phyloP scores from a whole-genome alignment of 2,888 invertebrate species.

The Pachydiplax longipennis region DNA sequence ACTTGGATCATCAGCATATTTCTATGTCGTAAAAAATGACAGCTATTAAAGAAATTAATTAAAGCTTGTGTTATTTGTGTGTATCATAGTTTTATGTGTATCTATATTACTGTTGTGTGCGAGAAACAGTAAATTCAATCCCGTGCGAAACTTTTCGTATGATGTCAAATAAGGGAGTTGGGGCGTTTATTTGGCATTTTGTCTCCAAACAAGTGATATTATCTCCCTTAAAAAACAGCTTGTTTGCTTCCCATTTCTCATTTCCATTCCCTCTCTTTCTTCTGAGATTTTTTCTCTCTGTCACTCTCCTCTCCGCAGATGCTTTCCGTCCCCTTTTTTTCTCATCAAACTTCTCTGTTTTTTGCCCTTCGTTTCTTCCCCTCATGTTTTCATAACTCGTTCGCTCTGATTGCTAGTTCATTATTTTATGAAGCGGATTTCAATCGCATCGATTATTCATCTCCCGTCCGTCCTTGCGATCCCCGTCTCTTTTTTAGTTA shows the following conservation, averaged over 20 bases:
- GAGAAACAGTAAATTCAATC: too few relatives aligned
- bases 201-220: too few relatives aligned
- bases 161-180: too few relatives aligned
- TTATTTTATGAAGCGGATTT: not conserved
- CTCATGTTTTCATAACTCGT: not conserved
- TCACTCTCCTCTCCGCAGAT: not conserved
- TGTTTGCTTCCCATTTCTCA: not conserved
- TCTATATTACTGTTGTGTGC: too few relatives aligned
- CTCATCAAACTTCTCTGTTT: not conserved
- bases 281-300: not conserved
- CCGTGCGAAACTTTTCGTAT: too few relatives aligned
- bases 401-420: not conserved
- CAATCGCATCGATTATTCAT: not conserved
- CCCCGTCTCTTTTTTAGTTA: not conserved
- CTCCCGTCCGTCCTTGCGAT: not conserved
- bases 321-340: not conserved
- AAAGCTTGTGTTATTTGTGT: too few relatives aligned
- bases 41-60: too few relatives aligned
- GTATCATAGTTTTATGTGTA: too few relatives aligned
- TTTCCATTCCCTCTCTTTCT: not conserved
- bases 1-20: too few relatives aligned
- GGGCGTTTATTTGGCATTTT: too few relatives aligned
- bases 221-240: too few relatives aligned
- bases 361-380: not conserved
- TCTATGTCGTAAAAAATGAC: too few relatives aligned